phyloP scores from a whole-genome alignment of 2,888 invertebrate species.

The Acanthoscelides obtectus region DNA sequence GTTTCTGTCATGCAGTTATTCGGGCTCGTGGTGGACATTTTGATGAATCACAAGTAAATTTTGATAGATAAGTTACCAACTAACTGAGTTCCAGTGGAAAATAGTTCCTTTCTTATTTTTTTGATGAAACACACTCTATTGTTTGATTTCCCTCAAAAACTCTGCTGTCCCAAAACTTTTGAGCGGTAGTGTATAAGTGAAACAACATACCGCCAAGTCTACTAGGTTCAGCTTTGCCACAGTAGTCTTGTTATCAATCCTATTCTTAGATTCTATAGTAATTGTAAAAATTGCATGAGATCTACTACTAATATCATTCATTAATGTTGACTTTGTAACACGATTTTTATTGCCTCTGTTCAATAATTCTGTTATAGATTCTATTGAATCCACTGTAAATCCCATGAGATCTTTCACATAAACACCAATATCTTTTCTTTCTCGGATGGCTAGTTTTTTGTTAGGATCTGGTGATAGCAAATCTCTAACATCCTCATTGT shows the following conservation, averaged over 20 bases:
- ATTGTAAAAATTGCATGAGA: conserved; percentile 99
- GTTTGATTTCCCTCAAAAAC: no score
- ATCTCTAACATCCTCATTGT: conserved; percentile 98
- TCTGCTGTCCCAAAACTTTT: no score
- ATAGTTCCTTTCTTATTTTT: no score
- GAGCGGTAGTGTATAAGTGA: no score
- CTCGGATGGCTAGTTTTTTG: conserved; percentile 86
- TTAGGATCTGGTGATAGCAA: conserved; percentile 80
- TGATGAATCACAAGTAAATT: no score
- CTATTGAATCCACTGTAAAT: conserved; percentile 81
- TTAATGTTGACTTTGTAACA: conserved; percentile 86
- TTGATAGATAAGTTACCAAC: no score
- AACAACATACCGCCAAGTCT: conserved; percentile 79
- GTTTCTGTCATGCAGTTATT: no score
- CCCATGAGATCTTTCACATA: conserved; percentile 97
- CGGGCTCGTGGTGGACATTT: no score
- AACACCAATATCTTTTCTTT: conserved; percentile 93
- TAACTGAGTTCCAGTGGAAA: no score
- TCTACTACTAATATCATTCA: conserved; percentile 95
- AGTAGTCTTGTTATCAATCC: conserved; percentile 76
- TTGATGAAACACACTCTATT: no score
- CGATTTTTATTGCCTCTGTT: conserved; percentile 94
- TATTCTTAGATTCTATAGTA: conserved; percentile 93
- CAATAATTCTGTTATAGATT: conserved; percentile 49
- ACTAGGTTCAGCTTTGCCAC: conserved; percentile 97